Evolutionary conservation across 2,113 vertebrate genomes (phyloP).

Genomic region (Nothoprocta perdicaria): DNA sequence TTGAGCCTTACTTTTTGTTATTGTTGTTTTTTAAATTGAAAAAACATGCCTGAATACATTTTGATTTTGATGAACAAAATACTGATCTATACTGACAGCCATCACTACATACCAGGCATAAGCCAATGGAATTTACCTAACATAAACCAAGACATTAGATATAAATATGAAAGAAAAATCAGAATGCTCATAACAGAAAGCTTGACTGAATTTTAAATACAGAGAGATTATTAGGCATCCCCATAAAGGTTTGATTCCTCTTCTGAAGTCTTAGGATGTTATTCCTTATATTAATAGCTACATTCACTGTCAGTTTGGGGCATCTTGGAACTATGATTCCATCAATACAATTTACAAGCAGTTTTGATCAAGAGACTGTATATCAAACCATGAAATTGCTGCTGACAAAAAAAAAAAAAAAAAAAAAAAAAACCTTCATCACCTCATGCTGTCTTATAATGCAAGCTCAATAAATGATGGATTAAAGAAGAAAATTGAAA

Average conservation of each 20-base stretch:
- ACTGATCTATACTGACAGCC: conserved; percentile 34
- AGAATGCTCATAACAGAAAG: neutral
- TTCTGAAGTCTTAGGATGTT: neutral
- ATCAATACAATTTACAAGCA: conserved; percentile 41
- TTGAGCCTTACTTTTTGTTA: neutral
- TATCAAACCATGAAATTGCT: conserved; percentile 53
- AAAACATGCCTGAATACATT: neutral
- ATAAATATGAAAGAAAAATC: neutral
- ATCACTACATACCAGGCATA: neutral
- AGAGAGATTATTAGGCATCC: neutral
- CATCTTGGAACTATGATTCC: neutral
- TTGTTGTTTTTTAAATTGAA: neutral
- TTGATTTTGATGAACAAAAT: conserved; percentile 28
- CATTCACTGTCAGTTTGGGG: neutral
- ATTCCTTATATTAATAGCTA: neutral
- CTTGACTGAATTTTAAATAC: conserved; percentile 20
- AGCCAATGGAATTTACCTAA: neutral
- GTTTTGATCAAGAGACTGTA: conserved; percentile 46
- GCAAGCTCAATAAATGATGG: neutral
- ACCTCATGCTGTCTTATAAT: neutral
- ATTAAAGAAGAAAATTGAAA: conserved; percentile 8
- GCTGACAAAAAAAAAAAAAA: conserved; percentile 37
- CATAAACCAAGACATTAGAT: neutral
- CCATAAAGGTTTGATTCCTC: neutral
- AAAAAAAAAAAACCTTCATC: conserved; percentile 13